Evolutionary conservation across 2,797 vertebrate species (phyloP).

Genomic region (Telmatherina bonti): DNA sequence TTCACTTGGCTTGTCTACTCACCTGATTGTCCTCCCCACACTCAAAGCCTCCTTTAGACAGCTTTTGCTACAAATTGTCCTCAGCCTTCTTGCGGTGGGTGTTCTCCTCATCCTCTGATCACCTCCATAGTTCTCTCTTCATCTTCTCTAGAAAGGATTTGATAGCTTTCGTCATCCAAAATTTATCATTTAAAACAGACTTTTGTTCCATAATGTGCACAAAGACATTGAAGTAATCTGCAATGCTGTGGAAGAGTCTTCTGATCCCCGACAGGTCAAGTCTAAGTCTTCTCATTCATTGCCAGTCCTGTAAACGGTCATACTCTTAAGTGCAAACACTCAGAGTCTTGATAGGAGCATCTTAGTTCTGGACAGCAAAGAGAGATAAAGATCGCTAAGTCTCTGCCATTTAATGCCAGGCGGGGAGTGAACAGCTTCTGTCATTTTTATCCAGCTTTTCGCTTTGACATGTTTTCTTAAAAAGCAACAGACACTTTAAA

Average conservation of each 20-base stretch:
- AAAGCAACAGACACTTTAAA: neutral
- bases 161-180: slow-evolving; percentile 48
- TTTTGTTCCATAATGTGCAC: slow-evolving; percentile 48
- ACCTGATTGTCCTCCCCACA: slow-evolving; percentile 35
- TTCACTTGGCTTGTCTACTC: slow-evolving; percentile 34
- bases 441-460: slow-evolving; percentile 1
- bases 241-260: slow-evolving; percentile 41
- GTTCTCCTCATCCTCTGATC: slow-evolving; percentile 58
- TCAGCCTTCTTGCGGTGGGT: slow-evolving; percentile 49
- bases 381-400: slow-evolving; percentile 3
- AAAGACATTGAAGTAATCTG: slow-evolving; percentile 43
- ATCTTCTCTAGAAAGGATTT: slow-evolving; percentile 54
- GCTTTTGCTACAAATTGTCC: slow-evolving; percentile 35
- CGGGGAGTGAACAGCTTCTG: neutral
- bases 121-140: slow-evolving; percentile 47
- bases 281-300: slow-evolving; percentile 51
- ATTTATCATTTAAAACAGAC: slow-evolving; percentile 56
- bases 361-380: slow-evolving; percentile 8
- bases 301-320: slow-evolving; percentile 25
- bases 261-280: slow-evolving; percentile 52
- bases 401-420: neutral
- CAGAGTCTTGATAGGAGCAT: slow-evolving; percentile 2
- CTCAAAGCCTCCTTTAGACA: slow-evolving; percentile 52
- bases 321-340: slow-evolving; percentile 29
- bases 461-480: neutral